A percentile compares a stretch with the other conserved stretches of the same genome.
These are phyloP conservation scores for Macrotrachela quadricornifera DNA, from an alignment of 1,140 invertebrate genomes.

Conservation along the genomic window DNA sequence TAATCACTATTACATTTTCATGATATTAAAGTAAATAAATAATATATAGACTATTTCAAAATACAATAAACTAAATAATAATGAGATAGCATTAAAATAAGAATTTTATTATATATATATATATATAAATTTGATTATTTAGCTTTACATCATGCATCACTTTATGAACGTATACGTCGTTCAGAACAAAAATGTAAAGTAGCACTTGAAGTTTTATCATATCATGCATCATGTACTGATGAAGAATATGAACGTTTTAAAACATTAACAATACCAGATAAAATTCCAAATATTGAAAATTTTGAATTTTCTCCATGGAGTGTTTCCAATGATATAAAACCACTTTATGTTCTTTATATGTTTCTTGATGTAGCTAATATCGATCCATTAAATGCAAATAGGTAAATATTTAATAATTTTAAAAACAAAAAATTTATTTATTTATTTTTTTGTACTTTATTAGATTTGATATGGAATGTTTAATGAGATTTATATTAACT, in stretches of 20 bases:
- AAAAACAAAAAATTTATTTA: too few relatives aligned
- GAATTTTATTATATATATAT: too few relatives aligned
- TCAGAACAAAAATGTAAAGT: slow-evolving; percentile 88
- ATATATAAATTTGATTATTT: too few relatives aligned
- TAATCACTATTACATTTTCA: too few relatives aligned
- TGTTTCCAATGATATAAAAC: slow-evolving; percentile 45
- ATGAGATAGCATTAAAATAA: too few relatives aligned
- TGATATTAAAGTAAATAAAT: too few relatives aligned
- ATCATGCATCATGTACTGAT: slow-evolving; percentile 72
- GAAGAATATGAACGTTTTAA: slow-evolving; percentile 38
- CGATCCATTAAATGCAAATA: slow-evolving; percentile 5
- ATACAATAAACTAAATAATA: too few relatives aligned
- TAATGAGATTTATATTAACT: slow-evolving; percentile 52
- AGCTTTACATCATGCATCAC: slow-evolving; percentile 68
- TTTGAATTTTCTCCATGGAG: slow-evolving; percentile 45
- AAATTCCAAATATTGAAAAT: too few relatives aligned
- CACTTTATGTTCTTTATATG: slow-evolving; percentile 49
- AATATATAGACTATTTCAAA: too few relatives aligned
- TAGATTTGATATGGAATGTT: slow-evolving; percentile 41
- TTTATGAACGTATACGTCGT: slow-evolving; percentile 53
- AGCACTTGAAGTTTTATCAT: slow-evolving; percentile 75
- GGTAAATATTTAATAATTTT: too few relatives aligned
- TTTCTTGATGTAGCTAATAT: slow-evolving; percentile 49
- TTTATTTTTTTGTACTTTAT: slow-evolving; percentile 11
- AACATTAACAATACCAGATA: too few relatives aligned